Evolutionary conservation across 2,797 vertebrate species (phyloP).

Genomic region (Euphonia xanthogaster): DNA sequence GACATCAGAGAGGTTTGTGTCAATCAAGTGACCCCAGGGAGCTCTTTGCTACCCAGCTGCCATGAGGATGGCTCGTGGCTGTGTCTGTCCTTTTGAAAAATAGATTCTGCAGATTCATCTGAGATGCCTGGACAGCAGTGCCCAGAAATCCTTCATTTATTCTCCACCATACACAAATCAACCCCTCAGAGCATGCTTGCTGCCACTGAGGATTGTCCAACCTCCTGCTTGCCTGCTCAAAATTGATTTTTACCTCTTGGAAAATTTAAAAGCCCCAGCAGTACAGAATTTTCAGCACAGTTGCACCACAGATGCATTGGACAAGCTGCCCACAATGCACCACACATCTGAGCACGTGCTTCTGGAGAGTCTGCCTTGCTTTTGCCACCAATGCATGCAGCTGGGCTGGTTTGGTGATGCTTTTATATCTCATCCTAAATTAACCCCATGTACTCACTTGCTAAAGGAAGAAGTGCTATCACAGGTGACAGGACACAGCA

Average conservation of each 20-base stretch:
- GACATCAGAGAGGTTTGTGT: neutral
- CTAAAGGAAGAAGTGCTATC: neutral
- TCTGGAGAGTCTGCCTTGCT: neutral
- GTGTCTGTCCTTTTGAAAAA: neutral
- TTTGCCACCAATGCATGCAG: neutral
- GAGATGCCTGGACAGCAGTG: neutral
- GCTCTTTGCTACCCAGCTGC: neutral
- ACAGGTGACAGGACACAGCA: neutral
- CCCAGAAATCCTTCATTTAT: neutral
- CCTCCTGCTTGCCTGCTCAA: neutral
- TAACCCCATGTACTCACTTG: neutral
- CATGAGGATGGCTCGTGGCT: neutral
- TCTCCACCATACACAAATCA: neutral
- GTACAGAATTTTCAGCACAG: neutral
- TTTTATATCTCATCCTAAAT: neutral
- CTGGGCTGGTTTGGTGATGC: neutral
- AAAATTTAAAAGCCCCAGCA: neutral
- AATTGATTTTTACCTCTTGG: neutral
- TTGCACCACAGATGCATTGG: neutral
- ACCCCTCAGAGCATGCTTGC: neutral
- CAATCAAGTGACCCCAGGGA: neutral
- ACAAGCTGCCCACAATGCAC: neutral
- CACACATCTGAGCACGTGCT: neutral
- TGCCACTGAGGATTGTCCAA: neutral
- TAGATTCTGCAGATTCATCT: neutral